These are phyloP conservation scores for Saccostrea cuccullata DNA, from an alignment of 1,140 invertebrate genomes.

Conservation along the genomic window DNA sequence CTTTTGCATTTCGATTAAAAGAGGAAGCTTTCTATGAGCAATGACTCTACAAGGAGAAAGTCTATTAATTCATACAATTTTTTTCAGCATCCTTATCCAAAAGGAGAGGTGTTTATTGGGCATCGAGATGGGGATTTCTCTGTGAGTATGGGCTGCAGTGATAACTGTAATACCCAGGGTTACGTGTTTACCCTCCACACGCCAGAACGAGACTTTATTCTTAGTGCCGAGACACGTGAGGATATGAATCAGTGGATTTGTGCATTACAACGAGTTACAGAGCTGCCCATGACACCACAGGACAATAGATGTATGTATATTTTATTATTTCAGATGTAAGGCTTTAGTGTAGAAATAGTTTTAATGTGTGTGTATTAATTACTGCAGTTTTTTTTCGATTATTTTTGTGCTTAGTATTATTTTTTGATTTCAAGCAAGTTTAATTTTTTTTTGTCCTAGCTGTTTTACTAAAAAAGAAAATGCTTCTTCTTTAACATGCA, in stretches of 20 bases:
- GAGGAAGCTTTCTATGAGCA: too few species aligned
- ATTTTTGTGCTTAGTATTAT: too few species aligned
- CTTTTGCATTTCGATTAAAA: too few species aligned
- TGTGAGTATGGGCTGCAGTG: conserved; percentile 83
- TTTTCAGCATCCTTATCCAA: conserved; percentile 88
- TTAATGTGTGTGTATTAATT: too few species aligned
- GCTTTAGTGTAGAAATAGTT: neutral
- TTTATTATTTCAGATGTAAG: neutral
- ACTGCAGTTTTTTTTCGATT: too few species aligned
- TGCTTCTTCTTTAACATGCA: too few species aligned
- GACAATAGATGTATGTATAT: conserved; percentile 84
- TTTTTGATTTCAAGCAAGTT: too few species aligned
- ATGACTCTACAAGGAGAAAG: neutral
- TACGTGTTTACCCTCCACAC: conserved; percentile 93
- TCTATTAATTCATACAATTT: neutral
- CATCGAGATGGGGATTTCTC: conserved; percentile 87
- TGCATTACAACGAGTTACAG: conserved; percentile 87
- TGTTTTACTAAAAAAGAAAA: too few species aligned
- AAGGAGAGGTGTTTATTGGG: conserved; percentile 94
- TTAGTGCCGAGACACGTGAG: conserved; percentile 88
- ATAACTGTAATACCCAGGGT: conserved; percentile 83
- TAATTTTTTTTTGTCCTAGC: too few species aligned
- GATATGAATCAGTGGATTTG: conserved; percentile 89
- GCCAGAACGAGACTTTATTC: conserved; percentile 88
- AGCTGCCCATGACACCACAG: conserved; percentile 87